These are phyloP conservation scores for Metellina segmentata DNA, from an alignment of 2,888 invertebrate genomes.

Conservation along the genomic window DNA sequence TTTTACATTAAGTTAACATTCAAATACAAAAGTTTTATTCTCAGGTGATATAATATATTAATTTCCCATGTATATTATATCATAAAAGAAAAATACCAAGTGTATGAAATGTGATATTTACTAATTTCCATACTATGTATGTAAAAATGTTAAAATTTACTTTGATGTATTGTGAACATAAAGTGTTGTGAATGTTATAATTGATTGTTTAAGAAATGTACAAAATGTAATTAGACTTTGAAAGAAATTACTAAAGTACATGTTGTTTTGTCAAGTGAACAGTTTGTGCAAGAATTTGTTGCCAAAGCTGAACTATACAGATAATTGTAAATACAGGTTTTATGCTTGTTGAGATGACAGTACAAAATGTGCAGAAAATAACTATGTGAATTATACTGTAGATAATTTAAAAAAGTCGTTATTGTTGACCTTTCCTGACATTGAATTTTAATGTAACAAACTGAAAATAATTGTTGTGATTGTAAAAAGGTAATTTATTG, in stretches of 20 bases:
- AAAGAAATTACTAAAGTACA: background rate
- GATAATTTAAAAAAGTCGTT: conserved; percentile 26
- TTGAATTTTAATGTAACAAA: conserved; percentile 39
- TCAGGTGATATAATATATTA: too few relatives aligned
- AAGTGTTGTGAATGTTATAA: conserved; percentile 9
- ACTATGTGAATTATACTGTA: conserved; percentile 27
- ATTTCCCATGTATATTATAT: too few relatives aligned
- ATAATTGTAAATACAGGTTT: conserved; percentile 34
- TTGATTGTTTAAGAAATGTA: conserved; percentile 12
- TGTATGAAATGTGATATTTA: conserved; percentile 2
- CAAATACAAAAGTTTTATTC: too few relatives aligned
- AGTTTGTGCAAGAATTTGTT: conserved; percentile 44
- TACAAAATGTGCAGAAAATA: conserved; percentile 24
- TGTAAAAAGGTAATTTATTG: conserved; percentile 51
- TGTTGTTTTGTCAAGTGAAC: background rate
- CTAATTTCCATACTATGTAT: conserved; percentile 3
- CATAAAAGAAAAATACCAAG: background rate
- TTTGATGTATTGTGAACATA: background rate
- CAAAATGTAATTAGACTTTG: conserved; percentile 22
- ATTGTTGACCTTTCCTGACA: conserved; percentile 45
- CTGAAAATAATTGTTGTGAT: conserved; percentile 43
- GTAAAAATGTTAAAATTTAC: background rate
- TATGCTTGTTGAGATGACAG: conserved; percentile 27
- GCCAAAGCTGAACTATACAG: conserved; percentile 36
- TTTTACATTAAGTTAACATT: too few relatives aligned